A percentile compares a stretch with the other conserved stretches of the same genome.
Evolutionary conservation across 2,113 vertebrate genomes (phyloP).

Genomic region (Sturnus vulgaris): DNA sequence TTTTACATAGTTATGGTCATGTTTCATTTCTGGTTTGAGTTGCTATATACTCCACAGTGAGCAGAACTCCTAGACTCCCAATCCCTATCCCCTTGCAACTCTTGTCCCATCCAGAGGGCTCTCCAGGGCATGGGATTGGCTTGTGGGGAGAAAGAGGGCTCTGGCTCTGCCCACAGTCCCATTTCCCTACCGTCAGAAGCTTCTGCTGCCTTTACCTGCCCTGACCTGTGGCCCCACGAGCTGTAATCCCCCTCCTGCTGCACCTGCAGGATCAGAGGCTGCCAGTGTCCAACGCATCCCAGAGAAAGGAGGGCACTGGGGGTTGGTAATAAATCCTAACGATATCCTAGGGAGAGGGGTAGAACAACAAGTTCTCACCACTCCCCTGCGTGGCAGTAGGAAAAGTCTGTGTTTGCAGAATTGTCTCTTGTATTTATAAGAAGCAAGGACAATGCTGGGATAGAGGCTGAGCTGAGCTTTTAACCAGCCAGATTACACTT

Average conservation of each 20-base stretch:
- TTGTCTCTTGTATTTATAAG: constrained; percentile 10
- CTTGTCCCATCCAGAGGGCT: neutral
- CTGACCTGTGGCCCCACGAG: neutral
- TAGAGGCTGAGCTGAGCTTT: constrained; percentile 54
- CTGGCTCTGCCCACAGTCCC: neutral
- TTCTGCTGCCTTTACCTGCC: constrained; percentile 20
- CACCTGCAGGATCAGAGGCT: constrained; percentile 11
- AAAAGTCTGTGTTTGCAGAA: neutral
- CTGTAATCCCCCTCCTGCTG: constrained; percentile 49
- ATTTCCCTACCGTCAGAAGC: neutral
- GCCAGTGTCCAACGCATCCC: neutral
- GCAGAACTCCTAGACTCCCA: neutral
- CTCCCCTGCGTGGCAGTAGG: neutral
- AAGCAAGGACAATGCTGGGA: constrained; percentile 46
- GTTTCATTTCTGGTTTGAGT: neutral
- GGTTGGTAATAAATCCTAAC: neutral
- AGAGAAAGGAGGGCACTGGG: neutral
- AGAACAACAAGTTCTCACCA: neutral
- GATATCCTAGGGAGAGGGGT: neutral
- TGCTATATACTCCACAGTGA: neutral
- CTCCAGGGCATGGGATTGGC: neutral
- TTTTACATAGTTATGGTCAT: neutral
- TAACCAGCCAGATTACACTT: constrained; percentile 52
- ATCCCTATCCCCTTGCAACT: accelerated
- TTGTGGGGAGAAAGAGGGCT: neutral